Evolutionary conservation across 2,797 vertebrate genomes (phyloP).

Genomic region (Cyprinella venusta): DNA sequence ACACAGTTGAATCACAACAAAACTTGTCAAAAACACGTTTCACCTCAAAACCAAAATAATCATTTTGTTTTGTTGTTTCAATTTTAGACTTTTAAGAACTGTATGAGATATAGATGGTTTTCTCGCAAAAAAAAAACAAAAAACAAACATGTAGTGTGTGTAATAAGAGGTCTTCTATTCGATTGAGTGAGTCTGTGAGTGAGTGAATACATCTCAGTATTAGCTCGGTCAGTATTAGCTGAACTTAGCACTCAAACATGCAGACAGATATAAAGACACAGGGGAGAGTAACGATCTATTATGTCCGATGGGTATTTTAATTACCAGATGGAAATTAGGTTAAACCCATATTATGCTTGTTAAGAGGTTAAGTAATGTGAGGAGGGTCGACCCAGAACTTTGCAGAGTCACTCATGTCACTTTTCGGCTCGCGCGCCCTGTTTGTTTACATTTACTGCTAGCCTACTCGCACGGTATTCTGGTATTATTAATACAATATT

Average conservation of each 20-base stretch:
- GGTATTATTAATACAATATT: not conserved
- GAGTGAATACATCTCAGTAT: not conserved
- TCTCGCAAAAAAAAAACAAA: not conserved
- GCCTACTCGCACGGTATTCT: not conserved
- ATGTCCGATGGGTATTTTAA: slow-evolving; percentile 45
- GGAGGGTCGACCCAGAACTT: too few species aligned
- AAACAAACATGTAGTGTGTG: not conserved
- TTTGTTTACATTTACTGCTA: slow-evolving; percentile 18
- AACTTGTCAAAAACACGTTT: not conserved
- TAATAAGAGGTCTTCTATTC: not conserved
- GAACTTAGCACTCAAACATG: not conserved
- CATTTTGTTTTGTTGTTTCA: not conserved
- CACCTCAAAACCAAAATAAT: not conserved
- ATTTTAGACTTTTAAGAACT: not conserved
- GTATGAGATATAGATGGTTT: not conserved
- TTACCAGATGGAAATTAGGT: slow-evolving; percentile 70
- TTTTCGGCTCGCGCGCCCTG: slow-evolving; percentile 62
- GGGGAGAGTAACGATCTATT: slow-evolving; percentile 13
- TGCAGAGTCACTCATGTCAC: slow-evolving; percentile 73
- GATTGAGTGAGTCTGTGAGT: not conserved
- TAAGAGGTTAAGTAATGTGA: slow-evolving; percentile 55
- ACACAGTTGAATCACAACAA: not conserved
- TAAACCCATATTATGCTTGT: slow-evolving; percentile 73
- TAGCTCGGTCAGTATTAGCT: not conserved
- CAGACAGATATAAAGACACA: not conserved